Conservation (phyloP, 2,888 invertebrate genomes). For the Drymonia ruficornis region DNA sequence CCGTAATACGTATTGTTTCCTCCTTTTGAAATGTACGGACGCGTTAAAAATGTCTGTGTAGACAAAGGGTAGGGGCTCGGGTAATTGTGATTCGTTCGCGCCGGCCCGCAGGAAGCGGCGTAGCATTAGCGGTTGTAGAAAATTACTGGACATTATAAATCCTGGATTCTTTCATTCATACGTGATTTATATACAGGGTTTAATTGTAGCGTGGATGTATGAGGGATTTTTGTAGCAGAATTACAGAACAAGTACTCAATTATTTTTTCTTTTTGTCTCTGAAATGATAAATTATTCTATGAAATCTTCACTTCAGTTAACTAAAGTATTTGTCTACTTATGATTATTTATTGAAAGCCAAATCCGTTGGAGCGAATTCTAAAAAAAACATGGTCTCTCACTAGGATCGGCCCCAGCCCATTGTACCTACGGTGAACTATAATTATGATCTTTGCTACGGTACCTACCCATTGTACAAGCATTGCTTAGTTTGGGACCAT, state of each 20-base stretch:
- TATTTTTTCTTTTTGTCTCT: background rate
- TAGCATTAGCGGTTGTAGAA: slow-evolving; percentile 50
- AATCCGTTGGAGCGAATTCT: too few species aligned
- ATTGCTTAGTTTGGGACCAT: too few species aligned
- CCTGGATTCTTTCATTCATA: slow-evolving; percentile 45
- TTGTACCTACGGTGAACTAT: too few species aligned
- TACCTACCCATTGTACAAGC: too few species aligned
- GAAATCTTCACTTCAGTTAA: too few species aligned
- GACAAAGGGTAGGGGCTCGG: slow-evolving; percentile 46
- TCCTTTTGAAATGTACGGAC: slow-evolving; percentile 58
- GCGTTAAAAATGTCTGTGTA: slow-evolving; percentile 59
- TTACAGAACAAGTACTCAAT: background rate
- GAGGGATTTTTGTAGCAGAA: slow-evolving; percentile 5
- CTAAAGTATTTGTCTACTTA: too few species aligned
- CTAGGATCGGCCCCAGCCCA: too few species aligned
- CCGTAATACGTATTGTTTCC: slow-evolving; percentile 59
- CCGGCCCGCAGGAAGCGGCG: slow-evolving; percentile 44
- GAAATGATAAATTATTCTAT: too few species aligned
- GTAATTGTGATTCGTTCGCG: slow-evolving; percentile 43
- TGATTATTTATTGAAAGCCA: too few species aligned
- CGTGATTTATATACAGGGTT: slow-evolving; percentile 47
- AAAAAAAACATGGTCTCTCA: too few species aligned
- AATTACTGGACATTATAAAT: slow-evolving; percentile 52
- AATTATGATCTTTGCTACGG: too few species aligned
- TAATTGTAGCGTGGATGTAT: slow-evolving; percentile 41